Conservation (phyloP, 2,888 invertebrate species). For the Amphipoea lucens region DNA sequence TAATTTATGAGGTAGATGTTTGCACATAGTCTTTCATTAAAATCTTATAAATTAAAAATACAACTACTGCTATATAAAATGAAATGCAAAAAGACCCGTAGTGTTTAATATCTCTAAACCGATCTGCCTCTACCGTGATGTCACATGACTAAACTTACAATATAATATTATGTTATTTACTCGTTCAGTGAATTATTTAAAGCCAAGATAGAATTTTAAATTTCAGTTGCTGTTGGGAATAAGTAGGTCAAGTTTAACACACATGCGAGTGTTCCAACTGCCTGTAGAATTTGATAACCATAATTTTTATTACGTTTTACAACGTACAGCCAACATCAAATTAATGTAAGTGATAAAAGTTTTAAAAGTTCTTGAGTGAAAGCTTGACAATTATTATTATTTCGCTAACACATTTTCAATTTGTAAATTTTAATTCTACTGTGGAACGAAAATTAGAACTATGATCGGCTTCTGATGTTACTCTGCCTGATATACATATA, state of each 20-base stretch:
- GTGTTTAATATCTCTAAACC: slow-evolving; percentile 69
- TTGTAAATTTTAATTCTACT: neutral
- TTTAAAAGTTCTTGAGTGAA: neutral
- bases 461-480: neutral
- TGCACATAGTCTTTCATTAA: slow-evolving; percentile 88
- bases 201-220: slow-evolving; percentile 16
- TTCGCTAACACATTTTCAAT: neutral
- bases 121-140: slow-evolving; percentile 61
- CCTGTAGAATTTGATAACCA: slow-evolving; percentile 29
- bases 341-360: neutral
- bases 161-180: slow-evolving; percentile 29
- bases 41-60: slow-evolving; percentile 81
- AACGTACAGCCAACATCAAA: slow-evolving; percentile 31
- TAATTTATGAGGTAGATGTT: slow-evolving; percentile 90
- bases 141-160: slow-evolving; percentile 50
- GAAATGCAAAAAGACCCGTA: slow-evolving; percentile 81
- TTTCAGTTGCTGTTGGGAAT: slow-evolving; percentile 28
- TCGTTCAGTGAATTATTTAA: slow-evolving; percentile 12
- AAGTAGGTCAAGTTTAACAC: slow-evolving; percentile 37
- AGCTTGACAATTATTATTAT: neutral
- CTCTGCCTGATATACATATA: slow-evolving; percentile 6
- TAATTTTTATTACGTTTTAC: slow-evolving; percentile 38
- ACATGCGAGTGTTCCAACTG: slow-evolving; percentile 31
- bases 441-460: neutral
- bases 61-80: slow-evolving; percentile 76